Conservation (phyloP, 2,888 invertebrate genomes). For the Spialia ferax region DNA sequence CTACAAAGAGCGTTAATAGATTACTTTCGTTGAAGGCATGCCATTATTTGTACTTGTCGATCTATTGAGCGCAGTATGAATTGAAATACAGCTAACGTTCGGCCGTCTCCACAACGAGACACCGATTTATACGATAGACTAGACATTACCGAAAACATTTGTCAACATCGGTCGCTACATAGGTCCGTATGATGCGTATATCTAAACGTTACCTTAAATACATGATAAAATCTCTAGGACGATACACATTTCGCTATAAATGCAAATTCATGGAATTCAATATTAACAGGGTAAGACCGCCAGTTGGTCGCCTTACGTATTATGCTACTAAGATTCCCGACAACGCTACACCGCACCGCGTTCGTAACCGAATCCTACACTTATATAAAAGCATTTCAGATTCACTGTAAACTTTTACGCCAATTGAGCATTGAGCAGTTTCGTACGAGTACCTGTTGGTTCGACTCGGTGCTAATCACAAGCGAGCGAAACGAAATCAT, state of each 20-base stretch:
- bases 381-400: slow-evolving; percentile 20
- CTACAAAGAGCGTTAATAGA: slow-evolving; percentile 53
- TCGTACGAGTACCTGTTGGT: slow-evolving; percentile 40
- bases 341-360: slow-evolving; percentile 60
- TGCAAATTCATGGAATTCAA: slow-evolving; percentile 87
- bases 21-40: slow-evolving; percentile 71
- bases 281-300: slow-evolving; percentile 74
- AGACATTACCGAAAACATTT: slow-evolving; percentile 79
- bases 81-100: slow-evolving; percentile 66
- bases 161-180: slow-evolving; percentile 68
- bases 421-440: slow-evolving; percentile 48
- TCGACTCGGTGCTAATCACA: slow-evolving; percentile 45
- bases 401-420: slow-evolving; percentile 38
- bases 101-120: slow-evolving; percentile 63
- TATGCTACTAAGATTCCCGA: slow-evolving; percentile 80
- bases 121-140: slow-evolving; percentile 60
- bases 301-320: slow-evolving; percentile 70
- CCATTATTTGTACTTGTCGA: slow-evolving; percentile 81
- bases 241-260: slow-evolving; percentile 85
- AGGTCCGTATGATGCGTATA: slow-evolving; percentile 72
- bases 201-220: slow-evolving; percentile 80
- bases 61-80: slow-evolving; percentile 67
- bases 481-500: slow-evolving; percentile 52
- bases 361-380: slow-evolving; percentile 39
- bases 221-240: slow-evolving; percentile 85